Percentiles rank a stretch among this genome's conserved stretches.
Conservation (phyloP, 1,140 invertebrate species). For the Drosophila bipectinata region DNA sequence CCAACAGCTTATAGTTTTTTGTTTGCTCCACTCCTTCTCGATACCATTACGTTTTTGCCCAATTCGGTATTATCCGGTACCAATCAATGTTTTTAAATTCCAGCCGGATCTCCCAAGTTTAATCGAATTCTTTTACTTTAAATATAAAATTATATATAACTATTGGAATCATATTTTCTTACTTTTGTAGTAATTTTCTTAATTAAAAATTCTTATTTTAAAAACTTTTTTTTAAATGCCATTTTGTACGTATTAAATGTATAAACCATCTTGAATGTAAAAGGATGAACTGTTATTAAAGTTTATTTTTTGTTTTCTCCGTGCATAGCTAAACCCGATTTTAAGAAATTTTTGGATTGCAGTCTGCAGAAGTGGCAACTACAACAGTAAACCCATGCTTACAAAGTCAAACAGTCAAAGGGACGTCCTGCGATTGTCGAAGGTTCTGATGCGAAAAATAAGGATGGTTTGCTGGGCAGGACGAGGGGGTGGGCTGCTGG, state of each 20-base stretch:
- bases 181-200: too few relatives aligned
- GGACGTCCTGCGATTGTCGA: constrained; percentile 25
- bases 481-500: constrained; percentile 7
- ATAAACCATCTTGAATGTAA: too few relatives aligned
- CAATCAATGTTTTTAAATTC: neutral
- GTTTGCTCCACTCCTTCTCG: constrained; percentile 15
- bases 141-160: too few relatives aligned
- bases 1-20: constrained; percentile 43
- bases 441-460: constrained; percentile 20
- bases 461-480: neutral
- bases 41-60: neutral
- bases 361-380: constrained; percentile 62
- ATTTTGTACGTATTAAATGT: too few relatives aligned
- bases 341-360: constrained; percentile 58
- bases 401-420: constrained; percentile 66
- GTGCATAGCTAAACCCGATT: constrained; percentile 45
- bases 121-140: neutral
- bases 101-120: too few relatives aligned
- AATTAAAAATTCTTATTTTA: too few relatives aligned
- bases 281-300: neutral
- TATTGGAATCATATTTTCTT: too few relatives aligned
- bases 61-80: neutral
- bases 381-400: constrained; percentile 66
- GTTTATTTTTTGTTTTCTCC: neutral
- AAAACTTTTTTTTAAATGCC: too few relatives aligned